These are phyloP conservation scores for Argopecten irradians DNA, from an alignment of 1,140 invertebrate genomes.

Conservation along the genomic window DNA sequence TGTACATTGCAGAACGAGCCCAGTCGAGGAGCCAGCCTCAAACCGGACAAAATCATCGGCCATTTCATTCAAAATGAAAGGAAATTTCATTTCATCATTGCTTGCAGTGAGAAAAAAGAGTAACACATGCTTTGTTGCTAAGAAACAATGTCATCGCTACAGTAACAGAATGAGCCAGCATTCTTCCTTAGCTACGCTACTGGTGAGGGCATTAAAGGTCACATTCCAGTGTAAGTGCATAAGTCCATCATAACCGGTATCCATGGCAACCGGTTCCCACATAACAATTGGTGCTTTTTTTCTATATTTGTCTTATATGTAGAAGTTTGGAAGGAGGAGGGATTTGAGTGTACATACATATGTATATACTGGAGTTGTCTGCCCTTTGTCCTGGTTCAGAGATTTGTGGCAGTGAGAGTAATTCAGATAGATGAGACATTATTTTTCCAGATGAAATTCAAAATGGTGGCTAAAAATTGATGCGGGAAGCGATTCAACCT, in stretches of 20 bases:
- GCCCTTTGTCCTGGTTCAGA: not conserved
- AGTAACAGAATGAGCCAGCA: conserved; percentile 15
- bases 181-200: conserved; percentile 5
- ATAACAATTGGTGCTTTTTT: not conserved
- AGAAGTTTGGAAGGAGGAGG: not conserved
- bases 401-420: not conserved
- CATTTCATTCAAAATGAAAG: conserved; percentile 22
- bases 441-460: conserved; percentile 15
- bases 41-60: not conserved
- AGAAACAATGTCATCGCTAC: conserved; percentile 13
- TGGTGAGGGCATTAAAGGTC: conserved; percentile 14
- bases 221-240: conserved; percentile 20
- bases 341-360: not conserved
- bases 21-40: not conserved
- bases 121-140: conserved; percentile 10
- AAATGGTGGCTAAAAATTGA: not conserved
- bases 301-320: not conserved
- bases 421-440: not conserved
- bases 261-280: conserved; percentile 4
- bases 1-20: not conserved
- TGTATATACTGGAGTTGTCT: not conserved
- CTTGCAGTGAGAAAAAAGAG: conserved; percentile 7
- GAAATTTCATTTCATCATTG: not conserved
- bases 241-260: not conserved
- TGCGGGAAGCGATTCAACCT: not conserved